Evolutionary conservation across 2,113 vertebrate species (phyloP).

Genomic region (Chamaea fasciata): DNA sequence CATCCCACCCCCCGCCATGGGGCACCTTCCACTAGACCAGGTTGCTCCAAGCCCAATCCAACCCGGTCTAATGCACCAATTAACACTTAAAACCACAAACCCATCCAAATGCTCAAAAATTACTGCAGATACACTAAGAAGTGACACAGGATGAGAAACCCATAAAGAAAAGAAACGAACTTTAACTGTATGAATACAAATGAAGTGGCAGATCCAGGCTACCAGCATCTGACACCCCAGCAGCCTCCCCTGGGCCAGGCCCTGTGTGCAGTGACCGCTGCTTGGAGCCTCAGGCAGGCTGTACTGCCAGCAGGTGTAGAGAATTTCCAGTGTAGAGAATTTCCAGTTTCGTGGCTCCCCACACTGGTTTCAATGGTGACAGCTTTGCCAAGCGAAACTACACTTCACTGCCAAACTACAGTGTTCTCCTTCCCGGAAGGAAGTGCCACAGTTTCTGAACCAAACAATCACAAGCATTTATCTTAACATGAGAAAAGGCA

Average conservation of each 20-base stretch:
- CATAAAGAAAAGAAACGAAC: neutral
- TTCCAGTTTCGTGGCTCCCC: neutral
- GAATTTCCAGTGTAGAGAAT: neutral
- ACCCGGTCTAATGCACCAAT: neutral
- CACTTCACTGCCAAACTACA: neutral
- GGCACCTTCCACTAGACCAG: neutral
- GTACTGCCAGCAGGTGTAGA: accelerated
- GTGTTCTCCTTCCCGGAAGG: neutral
- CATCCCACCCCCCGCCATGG: neutral
- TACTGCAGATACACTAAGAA: neutral
- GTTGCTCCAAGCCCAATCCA: neutral
- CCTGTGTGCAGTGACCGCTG: neutral
- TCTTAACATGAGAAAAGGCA: neutral
- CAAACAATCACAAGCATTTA: neutral
- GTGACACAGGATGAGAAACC: neutral
- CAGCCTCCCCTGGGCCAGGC: neutral
- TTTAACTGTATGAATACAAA: neutral
- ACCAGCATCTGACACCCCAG: neutral
- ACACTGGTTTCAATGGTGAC: neutral
- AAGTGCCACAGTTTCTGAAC: neutral
- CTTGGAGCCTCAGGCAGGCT: neutral
- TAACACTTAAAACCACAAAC: neutral
- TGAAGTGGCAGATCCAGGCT: neutral
- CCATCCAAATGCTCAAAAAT: neutral
- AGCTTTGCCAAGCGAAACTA: neutral